phyloP scores from a whole-genome alignment of 92 coral and sea anemone genomes.

The Scolanthus callimorphus region DNA sequence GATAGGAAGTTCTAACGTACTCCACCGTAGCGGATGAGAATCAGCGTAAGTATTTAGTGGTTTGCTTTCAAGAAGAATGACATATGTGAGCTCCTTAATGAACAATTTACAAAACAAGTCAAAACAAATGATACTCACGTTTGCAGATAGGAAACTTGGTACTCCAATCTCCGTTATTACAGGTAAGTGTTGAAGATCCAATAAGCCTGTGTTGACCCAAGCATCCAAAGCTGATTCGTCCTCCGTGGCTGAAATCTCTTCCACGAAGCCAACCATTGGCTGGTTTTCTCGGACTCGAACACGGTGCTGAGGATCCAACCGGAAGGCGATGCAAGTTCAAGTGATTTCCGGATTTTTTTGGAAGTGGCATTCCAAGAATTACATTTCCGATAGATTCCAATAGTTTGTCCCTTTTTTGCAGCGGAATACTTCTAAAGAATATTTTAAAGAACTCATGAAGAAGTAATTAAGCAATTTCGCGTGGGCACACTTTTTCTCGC shows the following conservation, averaged over 20 bases:
- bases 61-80: no score
- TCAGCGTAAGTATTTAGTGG: no score
- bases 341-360: not conserved
- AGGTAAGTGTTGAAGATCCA: not conserved
- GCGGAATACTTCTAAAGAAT: no score
- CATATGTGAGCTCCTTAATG: no score
- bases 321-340: not conserved
- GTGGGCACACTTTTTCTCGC: not conserved
- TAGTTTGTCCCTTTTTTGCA: no score
- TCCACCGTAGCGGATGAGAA: no score
- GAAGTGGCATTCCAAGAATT: no score
- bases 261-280: slow-evolving; percentile 33
- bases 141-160: slow-evolving; percentile 25
- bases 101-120: no score
- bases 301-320: slow-evolving; percentile 15
- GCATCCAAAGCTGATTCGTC: slow-evolving; percentile 39
- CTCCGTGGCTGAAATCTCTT: slow-evolving; percentile 21
- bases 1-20: no score
- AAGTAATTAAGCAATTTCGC: not conserved
- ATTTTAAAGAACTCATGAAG: no score
- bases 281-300: slow-evolving; percentile 22
- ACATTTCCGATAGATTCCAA: no score
- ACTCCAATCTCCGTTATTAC: slow-evolving; percentile 43
- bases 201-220: slow-evolving; percentile 19
- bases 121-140: slow-evolving; percentile 18